phyloP scores from a whole-genome alignment of 1,140 invertebrate genomes.

The Aphaenogaster ashmeadi region DNA sequence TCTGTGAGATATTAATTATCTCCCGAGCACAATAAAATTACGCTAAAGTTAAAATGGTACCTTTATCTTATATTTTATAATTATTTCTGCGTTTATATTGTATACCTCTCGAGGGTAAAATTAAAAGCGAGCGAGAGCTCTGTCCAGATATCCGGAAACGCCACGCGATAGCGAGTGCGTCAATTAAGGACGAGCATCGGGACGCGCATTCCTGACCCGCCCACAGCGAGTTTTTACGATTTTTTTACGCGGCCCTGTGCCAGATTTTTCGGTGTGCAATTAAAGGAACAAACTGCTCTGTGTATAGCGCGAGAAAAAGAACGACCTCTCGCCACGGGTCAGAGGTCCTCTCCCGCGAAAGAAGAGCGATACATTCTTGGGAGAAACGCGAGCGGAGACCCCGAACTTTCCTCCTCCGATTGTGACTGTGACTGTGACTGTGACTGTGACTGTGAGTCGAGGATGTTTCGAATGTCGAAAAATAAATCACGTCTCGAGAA shows the following conservation, averaged over 20 bases:
- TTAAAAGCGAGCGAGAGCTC: not conserved
- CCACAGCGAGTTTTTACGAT: conserved; percentile 57
- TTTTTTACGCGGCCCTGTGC: conserved; percentile 67
- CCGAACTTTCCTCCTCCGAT: not conserved
- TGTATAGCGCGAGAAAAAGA: conserved; percentile 59
- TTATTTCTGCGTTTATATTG: not conserved
- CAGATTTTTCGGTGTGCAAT: conserved; percentile 64
- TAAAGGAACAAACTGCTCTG: conserved; percentile 74
- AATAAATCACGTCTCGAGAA: conserved; percentile 42
- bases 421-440: no score
- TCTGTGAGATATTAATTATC: not conserved
- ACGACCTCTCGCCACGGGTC: conserved; percentile 48
- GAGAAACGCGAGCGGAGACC: conserved; percentile 48
- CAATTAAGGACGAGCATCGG: conserved; percentile 81
- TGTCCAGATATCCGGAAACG: conserved; percentile 75
- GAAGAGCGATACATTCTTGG: conserved; percentile 60
- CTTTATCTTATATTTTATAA: not conserved
- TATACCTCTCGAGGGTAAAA: not conserved
- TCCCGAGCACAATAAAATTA: not conserved
- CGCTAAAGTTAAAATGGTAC: not conserved
- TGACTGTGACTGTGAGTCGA: not conserved
- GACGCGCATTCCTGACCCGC: conserved; percentile 74
- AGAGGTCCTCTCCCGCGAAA: conserved; percentile 56
- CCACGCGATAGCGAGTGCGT: conserved; percentile 76
- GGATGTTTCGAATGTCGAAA: conserved; percentile 42